A percentile compares a stretch with the other conserved stretches of the same genome.
Conservation (phyloP, 2,888 invertebrate species). For the Exephanes ischioxanthus region DNA sequence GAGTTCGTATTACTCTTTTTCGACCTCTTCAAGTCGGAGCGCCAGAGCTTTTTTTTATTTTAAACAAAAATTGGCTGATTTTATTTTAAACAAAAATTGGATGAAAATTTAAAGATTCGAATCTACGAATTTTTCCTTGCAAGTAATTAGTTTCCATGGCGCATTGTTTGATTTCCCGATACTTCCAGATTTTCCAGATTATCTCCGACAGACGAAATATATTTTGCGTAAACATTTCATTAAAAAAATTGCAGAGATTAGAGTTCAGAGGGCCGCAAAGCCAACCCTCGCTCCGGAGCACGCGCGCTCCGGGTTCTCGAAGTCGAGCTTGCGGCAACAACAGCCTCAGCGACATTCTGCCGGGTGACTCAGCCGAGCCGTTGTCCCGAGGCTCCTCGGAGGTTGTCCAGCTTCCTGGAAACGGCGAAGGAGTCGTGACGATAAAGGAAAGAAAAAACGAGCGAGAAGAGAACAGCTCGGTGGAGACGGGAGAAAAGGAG, state of each 20-base stretch:
- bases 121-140: too few species aligned
- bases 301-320: not conserved
- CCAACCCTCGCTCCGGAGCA: not conserved
- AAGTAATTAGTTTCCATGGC: too few species aligned
- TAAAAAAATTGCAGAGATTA: not conserved
- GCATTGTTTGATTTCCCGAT: too few species aligned
- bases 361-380: conserved; percentile 58
- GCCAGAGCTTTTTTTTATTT: too few species aligned
- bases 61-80: too few species aligned
- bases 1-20: too few species aligned
- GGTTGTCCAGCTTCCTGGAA: conserved; percentile 72
- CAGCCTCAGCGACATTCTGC: not conserved
- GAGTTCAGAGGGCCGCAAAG: not conserved
- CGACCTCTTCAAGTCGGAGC: too few species aligned
- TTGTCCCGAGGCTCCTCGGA: conserved; percentile 60
- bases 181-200: not conserved
- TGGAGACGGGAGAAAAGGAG: conserved; percentile 51
- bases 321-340: conserved; percentile 28
- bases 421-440: conserved; percentile 71
- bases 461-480: conserved; percentile 34
- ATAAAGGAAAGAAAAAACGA: conserved; percentile 66
- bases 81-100: too few species aligned
- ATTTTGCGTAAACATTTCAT: not conserved
- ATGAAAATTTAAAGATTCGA: too few species aligned
- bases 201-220: not conserved